These are phyloP conservation scores for Acrobasis suavella DNA, from an alignment of 2,888 invertebrate genomes.

Conservation along the genomic window DNA sequence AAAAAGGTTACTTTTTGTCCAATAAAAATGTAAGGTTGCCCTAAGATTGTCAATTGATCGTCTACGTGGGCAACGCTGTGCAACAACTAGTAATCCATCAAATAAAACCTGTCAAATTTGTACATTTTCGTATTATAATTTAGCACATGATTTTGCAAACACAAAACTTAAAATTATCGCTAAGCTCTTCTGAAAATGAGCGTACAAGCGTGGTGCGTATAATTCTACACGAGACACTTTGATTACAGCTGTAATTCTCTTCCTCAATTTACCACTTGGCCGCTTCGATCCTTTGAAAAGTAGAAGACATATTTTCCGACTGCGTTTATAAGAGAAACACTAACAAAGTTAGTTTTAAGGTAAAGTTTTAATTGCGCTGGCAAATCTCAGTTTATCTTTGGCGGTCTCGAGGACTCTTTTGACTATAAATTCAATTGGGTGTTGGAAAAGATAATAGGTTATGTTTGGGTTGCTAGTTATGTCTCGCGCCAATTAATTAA, in stretches of 20 bases:
- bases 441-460: conserved; percentile 62
- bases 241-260: conserved; percentile 53
- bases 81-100: too few species aligned
- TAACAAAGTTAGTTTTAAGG: conserved; percentile 78
- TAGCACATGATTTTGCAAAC: too few species aligned
- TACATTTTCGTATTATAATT: too few species aligned
- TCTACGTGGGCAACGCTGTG: too few species aligned
- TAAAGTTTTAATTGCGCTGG: conserved; percentile 81
- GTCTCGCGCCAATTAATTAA: too few species aligned
- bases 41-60: too few species aligned
- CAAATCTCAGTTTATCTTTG: conserved; percentile 79
- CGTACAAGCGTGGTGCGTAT: conserved; percentile 38
- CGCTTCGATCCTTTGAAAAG: conserved; percentile 62
- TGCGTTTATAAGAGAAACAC: conserved; percentile 67
- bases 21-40: too few species aligned
- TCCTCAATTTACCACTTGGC: conserved; percentile 65
- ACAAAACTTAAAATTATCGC: background rate
- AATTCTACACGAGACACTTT: conserved; percentile 56
- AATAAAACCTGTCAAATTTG: too few species aligned
- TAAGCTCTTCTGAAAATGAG: background rate
- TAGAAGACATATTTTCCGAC: conserved; percentile 66
- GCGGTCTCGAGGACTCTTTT: conserved; percentile 71
- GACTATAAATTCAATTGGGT: conserved; percentile 75
- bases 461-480: conserved; percentile 41
- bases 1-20: too few species aligned